Conservation (phyloP, 2,888 invertebrate species). For the Platycheirus rosarum region DNA sequence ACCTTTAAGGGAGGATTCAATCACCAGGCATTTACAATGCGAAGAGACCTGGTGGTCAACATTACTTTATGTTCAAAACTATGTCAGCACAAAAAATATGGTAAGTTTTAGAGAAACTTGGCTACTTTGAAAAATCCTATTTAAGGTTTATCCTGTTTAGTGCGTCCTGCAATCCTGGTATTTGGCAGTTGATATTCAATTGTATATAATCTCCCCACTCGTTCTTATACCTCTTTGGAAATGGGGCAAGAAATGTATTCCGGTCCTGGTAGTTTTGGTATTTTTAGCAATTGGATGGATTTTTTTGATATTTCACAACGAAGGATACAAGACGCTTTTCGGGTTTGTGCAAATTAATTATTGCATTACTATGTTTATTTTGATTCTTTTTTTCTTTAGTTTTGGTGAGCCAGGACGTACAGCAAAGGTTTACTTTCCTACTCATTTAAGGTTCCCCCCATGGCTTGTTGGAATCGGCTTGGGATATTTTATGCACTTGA, state of each 20-base stretch:
- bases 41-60: slow-evolving; percentile 79
- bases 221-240: slow-evolving; percentile 83
- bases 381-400: background rate
- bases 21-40: slow-evolving; percentile 6
- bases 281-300: slow-evolving; percentile 58
- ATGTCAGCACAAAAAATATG: slow-evolving; percentile 26
- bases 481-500: slow-evolving; percentile 74
- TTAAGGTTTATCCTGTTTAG: background rate
- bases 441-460: slow-evolving; percentile 74
- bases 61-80: slow-evolving; percentile 50
- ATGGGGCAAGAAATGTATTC: slow-evolving; percentile 77
- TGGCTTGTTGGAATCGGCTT: slow-evolving; percentile 76
- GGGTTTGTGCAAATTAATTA: slow-evolving; percentile 32
- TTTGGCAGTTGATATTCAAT: slow-evolving; percentile 84
- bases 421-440: slow-evolving; percentile 67
- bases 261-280: slow-evolving; percentile 64
- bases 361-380: background rate
- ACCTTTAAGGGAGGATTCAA: slow-evolving; percentile 80
- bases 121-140: no score
- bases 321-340: slow-evolving; percentile 27
- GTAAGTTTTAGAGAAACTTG: slow-evolving; percentile 6
- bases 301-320: slow-evolving; percentile 30
- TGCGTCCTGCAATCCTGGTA: slow-evolving; percentile 85
- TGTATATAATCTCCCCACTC: slow-evolving; percentile 84
- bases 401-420: slow-evolving; percentile 23